These are phyloP conservation scores for Parnassius mnemosyne DNA, from an alignment of 2,888 invertebrate species.

Conservation along the genomic window DNA sequence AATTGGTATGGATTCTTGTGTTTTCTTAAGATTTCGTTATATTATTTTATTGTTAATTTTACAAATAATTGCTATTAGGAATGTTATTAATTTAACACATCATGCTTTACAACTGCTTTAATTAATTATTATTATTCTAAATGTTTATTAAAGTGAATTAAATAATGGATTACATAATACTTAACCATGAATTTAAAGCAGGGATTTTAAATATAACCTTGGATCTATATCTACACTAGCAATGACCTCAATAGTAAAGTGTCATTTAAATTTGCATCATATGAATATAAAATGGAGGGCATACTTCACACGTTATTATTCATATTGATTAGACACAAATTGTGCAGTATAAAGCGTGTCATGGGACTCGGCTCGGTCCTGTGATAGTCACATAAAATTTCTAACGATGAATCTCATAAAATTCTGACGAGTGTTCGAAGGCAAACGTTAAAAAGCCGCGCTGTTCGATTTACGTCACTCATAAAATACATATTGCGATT, in stretches of 20 bases:
- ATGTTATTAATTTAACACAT: too few relatives aligned
- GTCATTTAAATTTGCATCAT: neutral
- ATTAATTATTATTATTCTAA: too few relatives aligned
- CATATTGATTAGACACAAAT: slow-evolving; percentile 50
- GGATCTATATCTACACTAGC: neutral
- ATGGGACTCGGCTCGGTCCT: slow-evolving; percentile 47
- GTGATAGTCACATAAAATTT: slow-evolving; percentile 64
- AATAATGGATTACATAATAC: too few relatives aligned
- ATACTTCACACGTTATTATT: slow-evolving; percentile 41
- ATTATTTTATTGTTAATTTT: too few relatives aligned
- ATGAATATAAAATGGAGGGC: neutral
- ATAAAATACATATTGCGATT: slow-evolving; percentile 79
- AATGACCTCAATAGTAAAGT: slow-evolving; percentile 1
- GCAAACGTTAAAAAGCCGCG: slow-evolving; percentile 77
- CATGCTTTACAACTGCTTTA: too few relatives aligned
- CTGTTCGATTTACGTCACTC: slow-evolving; percentile 72
- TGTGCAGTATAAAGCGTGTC: slow-evolving; percentile 50
- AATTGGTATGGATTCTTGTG: too few relatives aligned
- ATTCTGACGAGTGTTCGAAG: slow-evolving; percentile 66
- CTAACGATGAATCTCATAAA: slow-evolving; percentile 71
- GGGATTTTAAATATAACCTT: neutral
- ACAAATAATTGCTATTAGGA: too few relatives aligned
- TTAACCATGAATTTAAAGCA: neutral
- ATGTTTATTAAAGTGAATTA: too few relatives aligned
- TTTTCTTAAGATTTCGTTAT: too few relatives aligned